Evolutionary conservation across 1,140 invertebrate species (phyloP).

Genomic region (Zaprionus ghesquierei): DNA sequence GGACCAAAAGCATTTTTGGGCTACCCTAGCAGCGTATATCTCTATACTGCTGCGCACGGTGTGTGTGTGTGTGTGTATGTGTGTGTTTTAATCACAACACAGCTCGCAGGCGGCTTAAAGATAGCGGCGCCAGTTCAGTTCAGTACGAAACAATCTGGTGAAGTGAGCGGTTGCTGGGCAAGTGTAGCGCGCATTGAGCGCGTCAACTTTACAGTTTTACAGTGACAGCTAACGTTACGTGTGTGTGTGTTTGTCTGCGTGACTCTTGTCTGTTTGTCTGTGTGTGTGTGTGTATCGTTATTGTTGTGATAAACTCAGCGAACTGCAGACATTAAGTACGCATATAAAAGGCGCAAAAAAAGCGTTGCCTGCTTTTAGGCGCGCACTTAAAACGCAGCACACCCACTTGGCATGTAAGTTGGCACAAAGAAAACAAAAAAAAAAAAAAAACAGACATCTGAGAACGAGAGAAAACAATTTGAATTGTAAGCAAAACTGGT

Average conservation of each 20-base stretch:
- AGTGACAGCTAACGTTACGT: constrained; percentile 31
- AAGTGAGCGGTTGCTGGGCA: constrained; percentile 62
- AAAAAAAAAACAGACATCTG: neutral
- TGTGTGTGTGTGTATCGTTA: constrained; percentile 19
- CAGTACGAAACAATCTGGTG: constrained; percentile 70
- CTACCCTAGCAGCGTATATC: constrained; percentile 29
- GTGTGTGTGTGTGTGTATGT: constrained; percentile 22
- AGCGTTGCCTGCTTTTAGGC: constrained; percentile 42
- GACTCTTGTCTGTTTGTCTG: neutral
- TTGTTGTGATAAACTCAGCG: constrained; percentile 36
- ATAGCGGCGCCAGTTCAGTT: constrained; percentile 41
- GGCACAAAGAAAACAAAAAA: constrained; percentile 1
- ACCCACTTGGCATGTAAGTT: constrained; percentile 19
- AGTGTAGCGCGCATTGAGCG: constrained; percentile 48
- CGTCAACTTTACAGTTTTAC: constrained; percentile 35
- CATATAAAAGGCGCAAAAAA: constrained; percentile 41
- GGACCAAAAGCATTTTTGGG: constrained; percentile 42
- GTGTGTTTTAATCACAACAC: constrained; percentile 67
- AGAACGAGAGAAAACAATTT: neutral
- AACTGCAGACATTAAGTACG: constrained; percentile 42
- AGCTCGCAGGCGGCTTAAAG: constrained; percentile 45
- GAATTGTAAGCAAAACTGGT: constrained; percentile 28
- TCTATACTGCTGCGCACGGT: constrained; percentile 8
- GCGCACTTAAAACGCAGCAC: constrained; percentile 18
- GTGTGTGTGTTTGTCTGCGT: neutral